Conservation (phyloP, 2,888 invertebrate species). For the Bruchidius siliquastri region DNA sequence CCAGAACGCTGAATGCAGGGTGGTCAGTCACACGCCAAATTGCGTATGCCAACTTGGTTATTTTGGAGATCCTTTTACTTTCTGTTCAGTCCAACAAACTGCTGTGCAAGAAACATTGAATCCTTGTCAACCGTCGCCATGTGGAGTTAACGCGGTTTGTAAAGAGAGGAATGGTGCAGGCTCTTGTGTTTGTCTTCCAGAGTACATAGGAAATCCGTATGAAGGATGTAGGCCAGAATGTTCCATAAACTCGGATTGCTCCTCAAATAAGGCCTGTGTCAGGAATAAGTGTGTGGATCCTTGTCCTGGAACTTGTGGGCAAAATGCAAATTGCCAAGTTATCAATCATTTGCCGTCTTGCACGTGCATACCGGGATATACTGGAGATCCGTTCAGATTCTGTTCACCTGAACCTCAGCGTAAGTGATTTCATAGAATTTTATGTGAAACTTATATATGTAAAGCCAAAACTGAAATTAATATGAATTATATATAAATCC, state of each 20-base stretch:
- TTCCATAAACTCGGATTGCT: slow-evolving; percentile 66
- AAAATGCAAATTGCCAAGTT: slow-evolving; percentile 69
- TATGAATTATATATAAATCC: no score
- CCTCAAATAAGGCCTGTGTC: slow-evolving; percentile 64
- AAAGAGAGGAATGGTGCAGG: slow-evolving; percentile 59
- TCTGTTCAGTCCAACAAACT: slow-evolving; percentile 42
- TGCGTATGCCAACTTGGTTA: slow-evolving; percentile 55
- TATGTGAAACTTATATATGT: no score
- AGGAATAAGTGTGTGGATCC: slow-evolving; percentile 69
- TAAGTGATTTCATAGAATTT: no score
- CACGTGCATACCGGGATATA: slow-evolving; percentile 57
- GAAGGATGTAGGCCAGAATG: slow-evolving; percentile 72
- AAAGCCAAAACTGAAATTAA: no score
- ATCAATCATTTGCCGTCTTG: slow-evolving; percentile 73
- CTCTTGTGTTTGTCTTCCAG: slow-evolving; percentile 61
- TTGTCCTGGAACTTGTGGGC: slow-evolving; percentile 69
- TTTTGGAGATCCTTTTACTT: slow-evolving; percentile 55
- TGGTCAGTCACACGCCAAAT: slow-evolving; percentile 54
- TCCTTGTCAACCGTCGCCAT: slow-evolving; percentile 63
- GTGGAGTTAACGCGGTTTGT: slow-evolving; percentile 61
- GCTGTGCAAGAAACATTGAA: slow-evolving; percentile 44
- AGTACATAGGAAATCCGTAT: slow-evolving; percentile 65
- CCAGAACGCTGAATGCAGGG: slow-evolving; percentile 52
- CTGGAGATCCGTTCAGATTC: slow-evolving; percentile 54
- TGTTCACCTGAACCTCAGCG: slow-evolving; percentile 39